Evolutionary conservation across 2,797 vertebrate species (phyloP), one percentile per base, ranked within the genome.

Genomic region (Myoxocephalus aenaeus): DNA sequence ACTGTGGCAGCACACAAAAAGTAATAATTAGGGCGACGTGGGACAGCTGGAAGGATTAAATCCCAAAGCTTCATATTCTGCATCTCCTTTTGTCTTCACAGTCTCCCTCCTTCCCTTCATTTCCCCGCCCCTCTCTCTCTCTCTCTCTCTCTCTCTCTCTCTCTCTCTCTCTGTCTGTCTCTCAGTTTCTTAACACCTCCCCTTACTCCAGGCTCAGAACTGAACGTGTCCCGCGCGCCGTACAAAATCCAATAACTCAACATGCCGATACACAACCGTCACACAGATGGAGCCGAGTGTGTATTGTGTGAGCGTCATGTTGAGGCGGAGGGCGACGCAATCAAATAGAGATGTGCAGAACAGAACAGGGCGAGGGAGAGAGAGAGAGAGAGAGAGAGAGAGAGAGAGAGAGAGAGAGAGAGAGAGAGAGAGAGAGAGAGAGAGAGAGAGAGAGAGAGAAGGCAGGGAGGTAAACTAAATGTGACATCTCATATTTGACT

Each of bases 401-500:
- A 4, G 29, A 29, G 29, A 4, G 29, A 29, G 29, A 4, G 29
- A 29, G 32, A 14, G 1, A 66, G 66, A 22, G 36, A 58, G 44
- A 71, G 84, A 77, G 42, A 65, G 79, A 74, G 20, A 17, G 32
- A 5, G 32, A 32, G 32, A 5, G 32, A 32, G 32, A 5, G 32
- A 32, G 32, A 5, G 57, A 64, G 73, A 34, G 48, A 70, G 57
- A 59, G 74, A 73, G 78, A 15, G 77, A 86, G 84, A 50, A 83
- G 87, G 89, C 89, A 87, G 78, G 77, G 89, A 93, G 80, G 77
- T 90, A 93, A 93, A 94, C 86, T 84, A 68, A 92, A 94, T 92
- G 92, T 92, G 92, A 94, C 93, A 90, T 93, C 84, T 92, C 90
- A 93, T 91, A 94, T 94, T 93, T 88, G 90, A 92, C 90, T 93